A percentile compares a stretch with the other conserved stretches of the same genome.
These are phyloP conservation scores for Zaprionus lineosus DNA, from an alignment of 2,888 invertebrate genomes.

Conservation along the genomic window DNA sequence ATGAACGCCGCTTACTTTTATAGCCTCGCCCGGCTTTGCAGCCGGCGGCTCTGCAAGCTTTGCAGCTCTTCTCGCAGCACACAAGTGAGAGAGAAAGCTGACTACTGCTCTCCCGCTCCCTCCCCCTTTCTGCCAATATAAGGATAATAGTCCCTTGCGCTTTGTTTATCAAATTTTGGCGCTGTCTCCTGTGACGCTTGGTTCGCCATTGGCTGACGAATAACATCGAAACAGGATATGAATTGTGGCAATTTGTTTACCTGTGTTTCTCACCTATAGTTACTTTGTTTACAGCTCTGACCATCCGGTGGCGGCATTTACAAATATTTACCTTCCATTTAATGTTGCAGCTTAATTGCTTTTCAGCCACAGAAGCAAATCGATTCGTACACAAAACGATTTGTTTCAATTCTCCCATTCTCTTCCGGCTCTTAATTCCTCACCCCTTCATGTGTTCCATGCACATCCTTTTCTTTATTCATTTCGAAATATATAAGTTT, in stretches of 20 bases:
- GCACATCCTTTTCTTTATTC: not conserved
- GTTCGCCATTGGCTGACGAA: constrained; percentile 6
- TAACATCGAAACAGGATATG: constrained; percentile 49
- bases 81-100: not conserved
- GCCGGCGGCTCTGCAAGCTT: constrained; percentile 24
- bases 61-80: constrained; percentile 29
- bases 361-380: constrained; percentile 31
- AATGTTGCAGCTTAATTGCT: constrained; percentile 55
- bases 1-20: constrained; percentile 76
- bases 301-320: constrained; percentile 49
- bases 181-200: not conserved
- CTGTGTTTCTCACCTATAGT: constrained; percentile 19
- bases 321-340: constrained; percentile 16
- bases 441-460: not conserved
- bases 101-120: not conserved
- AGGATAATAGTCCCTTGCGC: too few relatives aligned
- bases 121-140: not conserved
- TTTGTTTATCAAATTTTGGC: constrained; percentile 42
- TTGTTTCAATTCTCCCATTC: constrained; percentile 17
- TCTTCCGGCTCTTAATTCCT: not conserved
- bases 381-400: constrained; percentile 25
- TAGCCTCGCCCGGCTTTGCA: constrained; percentile 68
- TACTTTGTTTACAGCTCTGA: constrained; percentile 33
- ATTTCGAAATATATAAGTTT: too few relatives aligned
- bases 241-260: constrained; percentile 50